Evolutionary conservation across 2,113 vertebrate species (phyloP), one percentile per base, ranked within the genome.

Genomic region (Tapirus terrestris): DNA sequence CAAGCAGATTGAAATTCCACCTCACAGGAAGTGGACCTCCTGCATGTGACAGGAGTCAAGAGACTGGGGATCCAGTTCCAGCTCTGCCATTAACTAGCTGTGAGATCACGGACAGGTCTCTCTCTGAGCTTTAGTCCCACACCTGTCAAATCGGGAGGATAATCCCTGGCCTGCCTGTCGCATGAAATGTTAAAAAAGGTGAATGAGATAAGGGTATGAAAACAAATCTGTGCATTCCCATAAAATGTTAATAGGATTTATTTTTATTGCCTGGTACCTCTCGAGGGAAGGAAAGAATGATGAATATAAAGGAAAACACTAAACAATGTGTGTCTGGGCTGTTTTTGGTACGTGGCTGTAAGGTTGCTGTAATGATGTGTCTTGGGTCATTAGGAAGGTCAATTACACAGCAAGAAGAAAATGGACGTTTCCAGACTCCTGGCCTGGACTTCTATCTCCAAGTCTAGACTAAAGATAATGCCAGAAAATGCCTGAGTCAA

Each of bases 391-490:
- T 60, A 82, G 86, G 56, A 93, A 97, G 96, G 97, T 77, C 96
- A 86, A 48, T 56, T 56, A 77, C 1, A 85, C 6, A 51, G 94
- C 91, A n/a, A 91, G 91, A 76, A 94, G 68, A 89, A 96, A 91
- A 96, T 43, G 81, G 92, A 92, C 75, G 63, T 58, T 94, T 95
- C 94, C 94, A 98, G 97, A 96, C 97, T 98, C 56, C 88, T 96
- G 90, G 97, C 92, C 63, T 93, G 63, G 80, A 48, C 56, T 96
- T 96, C 97, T 88, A 93, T 86, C 96, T 96, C 83, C 75, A 96
- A 88, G 98, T 98, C 98, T 98, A 98, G 98, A 98, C 97, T 81
- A 53, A 82, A 96, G 97, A 98, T 97, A 97, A 97, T 87, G 67
- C 67, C 96, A 84, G 53, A 67, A 96, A 98, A 97, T 65, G 93